Percentiles rank a stretch among this genome's conserved stretches.
phyloP scores from a whole-genome alignment of 2,113 vertebrate genomes.

The Gopherus evgoodei region DNA sequence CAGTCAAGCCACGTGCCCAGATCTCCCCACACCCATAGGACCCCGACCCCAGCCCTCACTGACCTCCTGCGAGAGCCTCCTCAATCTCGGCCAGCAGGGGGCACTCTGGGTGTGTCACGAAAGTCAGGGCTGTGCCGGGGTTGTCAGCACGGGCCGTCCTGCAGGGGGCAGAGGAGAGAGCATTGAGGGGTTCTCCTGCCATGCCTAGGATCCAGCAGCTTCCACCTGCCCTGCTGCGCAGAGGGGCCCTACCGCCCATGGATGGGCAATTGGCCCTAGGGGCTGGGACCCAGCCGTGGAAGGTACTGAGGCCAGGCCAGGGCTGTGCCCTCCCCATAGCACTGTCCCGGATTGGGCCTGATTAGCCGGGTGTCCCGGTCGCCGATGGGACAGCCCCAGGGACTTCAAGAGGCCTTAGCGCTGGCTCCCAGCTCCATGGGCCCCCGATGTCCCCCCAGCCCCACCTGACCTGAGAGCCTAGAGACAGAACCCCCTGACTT shows the following conservation, averaged over 20 bases:
- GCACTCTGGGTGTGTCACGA: slow-evolving; percentile 83
- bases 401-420: too few relatives aligned
- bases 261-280: too few relatives aligned
- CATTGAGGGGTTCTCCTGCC: fast-evolving
- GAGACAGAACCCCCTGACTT: too few relatives aligned
- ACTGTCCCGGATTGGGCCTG: too few relatives aligned
- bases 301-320: too few relatives aligned
- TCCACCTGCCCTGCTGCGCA: fast-evolving
- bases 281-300: too few relatives aligned
- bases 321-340: too few relatives aligned
- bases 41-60: fast-evolving
- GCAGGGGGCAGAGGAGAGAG: background rate
- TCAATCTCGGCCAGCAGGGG: slow-evolving; percentile 80
- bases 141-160: slow-evolving; percentile 93
- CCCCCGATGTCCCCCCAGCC: too few relatives aligned
- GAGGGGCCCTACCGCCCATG: fast-evolving
- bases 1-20: background rate
- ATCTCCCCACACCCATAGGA: background rate
- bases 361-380: too few relatives aligned
- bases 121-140: slow-evolving; percentile 86
- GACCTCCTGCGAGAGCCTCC: slow-evolving; percentile 84
- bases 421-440: too few relatives aligned
- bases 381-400: too few relatives aligned
- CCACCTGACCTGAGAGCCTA: background rate
- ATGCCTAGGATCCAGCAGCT: fast-evolving